Percentiles rank a stretch among this genome's conserved stretches.
phyloP scores from a whole-genome alignment of 2,888 invertebrate genomes.

The Hypolimnas misippus region DNA sequence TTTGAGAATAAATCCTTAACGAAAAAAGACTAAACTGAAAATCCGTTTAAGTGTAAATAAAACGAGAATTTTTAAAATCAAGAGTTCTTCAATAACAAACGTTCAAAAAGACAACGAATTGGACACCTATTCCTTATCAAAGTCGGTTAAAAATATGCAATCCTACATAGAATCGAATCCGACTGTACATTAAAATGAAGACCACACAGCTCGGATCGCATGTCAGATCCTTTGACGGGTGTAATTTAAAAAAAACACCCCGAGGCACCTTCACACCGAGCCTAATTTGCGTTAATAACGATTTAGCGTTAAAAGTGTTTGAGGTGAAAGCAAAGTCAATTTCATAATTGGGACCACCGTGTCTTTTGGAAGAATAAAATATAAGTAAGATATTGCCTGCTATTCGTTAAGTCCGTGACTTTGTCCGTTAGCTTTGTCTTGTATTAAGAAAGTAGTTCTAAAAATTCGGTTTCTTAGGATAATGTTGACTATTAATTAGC shows the following conservation, averaged over 20 bases:
- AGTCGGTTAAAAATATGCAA: neutral
- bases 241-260: constrained; percentile 33
- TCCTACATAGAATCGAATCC: neutral
- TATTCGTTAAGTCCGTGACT: too few species aligned
- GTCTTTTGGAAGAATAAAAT: constrained; percentile 9
- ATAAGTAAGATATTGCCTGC: neutral
- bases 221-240: constrained; percentile 29
- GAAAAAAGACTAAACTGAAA: too few species aligned
- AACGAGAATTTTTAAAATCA: too few species aligned
- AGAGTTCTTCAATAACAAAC: too few species aligned
- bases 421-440: too few species aligned
- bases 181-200: constrained; percentile 36
- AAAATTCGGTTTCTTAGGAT: too few species aligned
- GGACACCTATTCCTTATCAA: too few species aligned
- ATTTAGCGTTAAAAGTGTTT: constrained; percentile 16
- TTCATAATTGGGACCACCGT: constrained; percentile 25
- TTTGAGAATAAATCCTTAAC: too few species aligned
- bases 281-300: constrained; percentile 32
- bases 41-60: too few species aligned
- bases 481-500: too few species aligned
- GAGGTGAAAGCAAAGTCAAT: constrained; percentile 13
- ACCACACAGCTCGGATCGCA: constrained; percentile 41
- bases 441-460: too few species aligned
- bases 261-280: constrained; percentile 21
- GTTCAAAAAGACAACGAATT: too few species aligned